Evolutionary conservation across 2,113 vertebrate species (phyloP).

Genomic region (Bettongia penicillata): DNA sequence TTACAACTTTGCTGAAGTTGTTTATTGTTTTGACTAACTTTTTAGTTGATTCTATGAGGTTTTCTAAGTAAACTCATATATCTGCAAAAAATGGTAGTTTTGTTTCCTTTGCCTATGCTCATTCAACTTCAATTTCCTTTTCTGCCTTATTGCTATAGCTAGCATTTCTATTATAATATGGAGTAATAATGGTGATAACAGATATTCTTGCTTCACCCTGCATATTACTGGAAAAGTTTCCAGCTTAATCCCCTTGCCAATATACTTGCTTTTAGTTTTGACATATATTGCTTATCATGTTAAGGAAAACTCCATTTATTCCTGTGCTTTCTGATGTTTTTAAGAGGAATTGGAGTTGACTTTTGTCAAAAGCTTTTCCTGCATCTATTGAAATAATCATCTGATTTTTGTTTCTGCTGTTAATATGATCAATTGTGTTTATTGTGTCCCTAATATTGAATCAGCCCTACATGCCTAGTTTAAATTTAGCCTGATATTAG

Average conservation of each 20-base stretch:
- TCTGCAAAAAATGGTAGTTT: no score
- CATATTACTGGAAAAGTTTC: background rate
- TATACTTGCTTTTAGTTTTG: background rate
- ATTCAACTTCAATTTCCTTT: no score
- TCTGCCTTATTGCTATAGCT: no score
- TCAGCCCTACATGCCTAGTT: background rate
- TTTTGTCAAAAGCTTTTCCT: background rate
- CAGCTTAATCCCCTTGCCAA: background rate
- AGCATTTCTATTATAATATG: no score
- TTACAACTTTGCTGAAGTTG: no score
- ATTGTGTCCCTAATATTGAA: background rate
- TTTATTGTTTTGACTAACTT: no score
- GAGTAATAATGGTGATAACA: no score
- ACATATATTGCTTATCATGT: background rate
- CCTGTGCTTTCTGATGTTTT: background rate
- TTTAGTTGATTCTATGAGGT: no score
- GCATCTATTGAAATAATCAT: background rate
- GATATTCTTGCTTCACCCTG: no score
- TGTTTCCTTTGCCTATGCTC: no score
- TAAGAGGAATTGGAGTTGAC: background rate
- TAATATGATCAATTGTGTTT: background rate
- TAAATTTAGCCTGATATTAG: background rate
- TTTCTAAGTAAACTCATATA: no score
- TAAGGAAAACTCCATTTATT: background rate
- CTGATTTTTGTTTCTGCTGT: background rate